Percentiles rank a stretch among this genome's conserved stretches.
phyloP scores from a whole-genome alignment of 2,888 invertebrate genomes.

The Falcaria lacertinaria region DNA sequence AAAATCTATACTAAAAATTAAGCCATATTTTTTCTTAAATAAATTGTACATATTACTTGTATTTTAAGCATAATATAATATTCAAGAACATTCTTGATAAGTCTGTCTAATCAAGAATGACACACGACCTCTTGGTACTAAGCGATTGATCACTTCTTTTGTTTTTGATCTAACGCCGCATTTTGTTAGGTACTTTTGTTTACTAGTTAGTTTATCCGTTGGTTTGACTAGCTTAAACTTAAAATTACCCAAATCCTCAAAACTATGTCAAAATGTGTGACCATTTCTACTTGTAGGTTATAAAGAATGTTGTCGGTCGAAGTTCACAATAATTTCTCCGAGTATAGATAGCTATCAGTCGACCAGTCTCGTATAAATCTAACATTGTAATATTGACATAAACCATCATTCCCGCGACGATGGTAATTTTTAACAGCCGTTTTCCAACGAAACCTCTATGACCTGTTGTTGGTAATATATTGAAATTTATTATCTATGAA shows the following conservation, averaged over 20 bases:
- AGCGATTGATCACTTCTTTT: not conserved
- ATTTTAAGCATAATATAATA: no score
- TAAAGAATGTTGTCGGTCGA: not conserved
- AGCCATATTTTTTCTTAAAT: no score
- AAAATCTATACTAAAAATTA: no score
- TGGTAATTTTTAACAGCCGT: slow-evolving; percentile 22
- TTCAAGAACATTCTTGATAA: no score
- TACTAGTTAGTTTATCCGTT: no score
- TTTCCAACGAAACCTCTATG: slow-evolving; percentile 30
- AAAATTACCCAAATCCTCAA: no score
- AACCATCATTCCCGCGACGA: slow-evolving; percentile 7
- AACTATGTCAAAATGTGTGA: no score
- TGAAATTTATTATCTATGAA: slow-evolving; percentile 29
- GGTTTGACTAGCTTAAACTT: no score
- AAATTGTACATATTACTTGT: no score
- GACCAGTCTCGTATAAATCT: slow-evolving; percentile 1
- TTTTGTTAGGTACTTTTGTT: no score
- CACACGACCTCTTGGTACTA: not conserved
- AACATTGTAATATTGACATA: slow-evolving; percentile 5
- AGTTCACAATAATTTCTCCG: not conserved
- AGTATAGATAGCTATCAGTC: not conserved
- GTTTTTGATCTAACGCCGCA: no score
- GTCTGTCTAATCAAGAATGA: not conserved
- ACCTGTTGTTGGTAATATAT: slow-evolving; percentile 18
- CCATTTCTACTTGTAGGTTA: no score